Evolutionary conservation across 2,113 vertebrate species (phyloP), one percentile per base, ranked within the genome.

Genomic region (Rhynchopsitta pachyrhyncha): DNA sequence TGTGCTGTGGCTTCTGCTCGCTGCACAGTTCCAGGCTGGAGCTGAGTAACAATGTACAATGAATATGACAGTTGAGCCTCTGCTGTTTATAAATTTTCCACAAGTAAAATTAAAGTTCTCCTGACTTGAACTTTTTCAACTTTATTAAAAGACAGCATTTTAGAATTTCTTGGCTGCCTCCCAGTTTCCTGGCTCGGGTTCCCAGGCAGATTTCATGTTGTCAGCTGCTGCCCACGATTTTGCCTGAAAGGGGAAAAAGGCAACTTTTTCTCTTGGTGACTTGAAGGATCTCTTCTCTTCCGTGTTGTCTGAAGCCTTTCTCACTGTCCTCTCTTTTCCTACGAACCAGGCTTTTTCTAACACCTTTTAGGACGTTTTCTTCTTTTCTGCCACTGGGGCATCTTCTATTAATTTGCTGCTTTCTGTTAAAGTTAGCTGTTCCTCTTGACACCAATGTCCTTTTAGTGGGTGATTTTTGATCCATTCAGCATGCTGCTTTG

Each of bases 161-260:
- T 81, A 88, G 42, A 88, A 50, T 81, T 86, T 90, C 50, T 95
- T 95, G 93, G 68, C 88, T 86, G 42, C 70, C 76, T 93, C 80
- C 29, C 39, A 75, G 83, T 91, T 95, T 88, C 76, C 87, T 96
- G 71, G 57, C 88, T 88, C 15, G 27, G 55, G 47, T 71, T 92
- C 24, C 20, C 35, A 88, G 55, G 95, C 73, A 95, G 68, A 92
- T 90, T 90, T 95, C 73, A 75, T 88, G 47, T 63, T 91, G 86
- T 92, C 85, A 92, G 73, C 50, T 92, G 77, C 85, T 86, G 73
- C 52, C 68, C 71, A 80, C 64, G 88, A 33, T 81, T 92, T 70
- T 79, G 69, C 92, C 35, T 0, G 2, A 90, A 90, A 82, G 66
- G 11, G 37, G 44, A 7, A 64, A 95, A 92, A 85, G 14, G 16